phyloP scores from a whole-genome alignment of 1,140 invertebrate genomes.

The Plutomurus gul region DNA sequence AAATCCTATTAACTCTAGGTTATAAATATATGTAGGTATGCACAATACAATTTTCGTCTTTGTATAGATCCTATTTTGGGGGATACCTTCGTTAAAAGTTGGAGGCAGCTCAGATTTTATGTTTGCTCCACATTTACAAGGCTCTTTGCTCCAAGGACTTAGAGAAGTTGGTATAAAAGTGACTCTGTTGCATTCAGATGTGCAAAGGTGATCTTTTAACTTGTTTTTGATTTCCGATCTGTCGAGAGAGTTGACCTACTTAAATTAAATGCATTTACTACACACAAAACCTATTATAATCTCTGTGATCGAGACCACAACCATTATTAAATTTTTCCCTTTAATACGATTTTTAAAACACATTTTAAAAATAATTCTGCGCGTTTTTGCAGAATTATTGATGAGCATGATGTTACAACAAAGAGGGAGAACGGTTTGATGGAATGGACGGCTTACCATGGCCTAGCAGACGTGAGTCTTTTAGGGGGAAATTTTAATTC shows the following conservation, averaged over 20 bases:
- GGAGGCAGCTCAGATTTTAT: conserved; percentile 21
- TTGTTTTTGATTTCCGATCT: too few relatives aligned
- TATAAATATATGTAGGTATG: too few relatives aligned
- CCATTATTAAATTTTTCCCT: neutral
- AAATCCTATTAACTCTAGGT: neutral
- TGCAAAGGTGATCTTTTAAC: conserved; percentile 30
- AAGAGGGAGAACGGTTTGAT: neutral
- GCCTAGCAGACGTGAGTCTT: neutral
- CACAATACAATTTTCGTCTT: too few relatives aligned
- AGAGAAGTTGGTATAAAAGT: conserved; percentile 26
- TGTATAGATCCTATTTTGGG: neutral
- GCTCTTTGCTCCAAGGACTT: neutral
- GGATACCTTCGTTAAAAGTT: neutral
- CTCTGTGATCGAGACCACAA: neutral
- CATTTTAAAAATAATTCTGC: neutral
- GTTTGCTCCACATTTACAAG: conserved; percentile 40
- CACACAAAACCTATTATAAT: neutral
- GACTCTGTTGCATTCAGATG: conserved; percentile 30
- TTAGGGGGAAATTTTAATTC: too few relatives aligned
- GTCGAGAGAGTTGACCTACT: too few relatives aligned
- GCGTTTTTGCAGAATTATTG: neutral
- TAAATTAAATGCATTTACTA: too few relatives aligned
- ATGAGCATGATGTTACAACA: neutral
- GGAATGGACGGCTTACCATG: neutral
- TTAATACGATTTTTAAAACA: neutral